Evolutionary conservation across 2,888 invertebrate species (phyloP), one percentile per base, ranked within the genome.

Genomic region (Drosophila bunnanda): DNA sequence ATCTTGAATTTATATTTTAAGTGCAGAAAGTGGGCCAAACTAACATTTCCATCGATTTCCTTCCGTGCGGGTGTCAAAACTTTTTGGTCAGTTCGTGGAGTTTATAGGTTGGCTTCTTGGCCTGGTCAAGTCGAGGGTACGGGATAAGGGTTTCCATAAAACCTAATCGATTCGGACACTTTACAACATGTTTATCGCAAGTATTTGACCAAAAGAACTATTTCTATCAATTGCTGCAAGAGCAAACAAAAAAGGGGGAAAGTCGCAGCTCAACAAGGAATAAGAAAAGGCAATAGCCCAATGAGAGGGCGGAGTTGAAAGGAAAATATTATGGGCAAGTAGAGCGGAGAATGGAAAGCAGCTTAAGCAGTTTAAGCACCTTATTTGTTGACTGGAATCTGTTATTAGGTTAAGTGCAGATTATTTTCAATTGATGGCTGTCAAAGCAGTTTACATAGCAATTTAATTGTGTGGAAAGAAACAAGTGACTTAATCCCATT

Each of bases 1-100:
- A 28, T 46, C n/a, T 46, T 28, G 46, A 28, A 46, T 46, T 46
- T 46, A 46, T 46, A 65, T 65, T 65, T 65, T n/a, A 39, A 68
- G 66, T 66, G 56, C 68, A 48, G 64, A 68, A 67, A 67, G 69
- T 67, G 69, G 67, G 56, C 69, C 69, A 68, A 67, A 67, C 69
- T 67, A 34, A 56, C 67, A 48, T 15, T 48, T 34, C 56, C 67
- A 32, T 34, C 69, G 66, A 41, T 38, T 46, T 43, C 41, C 52
- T 34, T 56, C 15, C 20, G 52, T 43, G 20, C 52, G 25, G 61
- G 56, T 80, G 78, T 70, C 70, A 55, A 74, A 82, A 79, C 55
- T 79, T 81, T 82, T 79, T 62, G 62, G 74, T 62, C 69, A 79
- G 77, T 60, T 76, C 50, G 43, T 17, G 54, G 54, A 79, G 54